phyloP scores from a whole-genome alignment of 2,888 invertebrate genomes.

The Aplocera efformata region DNA sequence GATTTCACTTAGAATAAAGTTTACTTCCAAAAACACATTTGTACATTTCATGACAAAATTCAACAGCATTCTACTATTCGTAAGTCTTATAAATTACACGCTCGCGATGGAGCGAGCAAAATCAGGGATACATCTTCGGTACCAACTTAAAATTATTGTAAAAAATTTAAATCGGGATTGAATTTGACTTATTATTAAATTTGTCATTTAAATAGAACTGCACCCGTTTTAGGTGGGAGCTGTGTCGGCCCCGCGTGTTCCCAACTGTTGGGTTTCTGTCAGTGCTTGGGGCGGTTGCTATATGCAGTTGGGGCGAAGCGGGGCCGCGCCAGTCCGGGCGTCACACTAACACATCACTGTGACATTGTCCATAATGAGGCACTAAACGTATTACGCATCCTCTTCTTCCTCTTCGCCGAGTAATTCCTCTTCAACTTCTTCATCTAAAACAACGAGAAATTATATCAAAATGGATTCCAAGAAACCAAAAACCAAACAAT shows the following conservation, averaged over 20 bases:
- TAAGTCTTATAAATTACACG: constrained; percentile 72
- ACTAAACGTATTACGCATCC: constrained; percentile 78
- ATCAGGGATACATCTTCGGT: constrained; percentile 66
- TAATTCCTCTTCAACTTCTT: constrained; percentile 75
- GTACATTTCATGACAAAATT: constrained; percentile 80
- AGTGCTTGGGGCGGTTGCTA: constrained; percentile 44
- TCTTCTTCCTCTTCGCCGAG: constrained; percentile 77
- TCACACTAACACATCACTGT: constrained; percentile 80
- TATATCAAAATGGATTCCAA: too few species aligned
- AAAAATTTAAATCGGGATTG: constrained; percentile 72
- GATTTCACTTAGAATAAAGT: constrained; percentile 74
- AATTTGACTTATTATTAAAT: constrained; percentile 75
- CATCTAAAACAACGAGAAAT: constrained; percentile 68
- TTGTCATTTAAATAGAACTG: constrained; percentile 79
- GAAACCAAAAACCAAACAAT: too few species aligned
- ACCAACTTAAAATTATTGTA: constrained; percentile 69
- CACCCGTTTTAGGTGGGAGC: constrained; percentile 78
- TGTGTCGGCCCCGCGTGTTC: constrained; percentile 72
- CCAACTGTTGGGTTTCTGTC: constrained; percentile 58
- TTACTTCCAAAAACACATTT: constrained; percentile 79
- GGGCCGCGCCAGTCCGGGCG: constrained; percentile 71
- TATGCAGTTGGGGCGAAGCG: constrained; percentile 72
- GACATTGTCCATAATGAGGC: constrained; percentile 77
- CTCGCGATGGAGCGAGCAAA: constrained; percentile 55
- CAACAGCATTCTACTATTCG: constrained; percentile 70